Conservation (phyloP, 2,888 invertebrate genomes). For the Acrobasis repandana region DNA sequence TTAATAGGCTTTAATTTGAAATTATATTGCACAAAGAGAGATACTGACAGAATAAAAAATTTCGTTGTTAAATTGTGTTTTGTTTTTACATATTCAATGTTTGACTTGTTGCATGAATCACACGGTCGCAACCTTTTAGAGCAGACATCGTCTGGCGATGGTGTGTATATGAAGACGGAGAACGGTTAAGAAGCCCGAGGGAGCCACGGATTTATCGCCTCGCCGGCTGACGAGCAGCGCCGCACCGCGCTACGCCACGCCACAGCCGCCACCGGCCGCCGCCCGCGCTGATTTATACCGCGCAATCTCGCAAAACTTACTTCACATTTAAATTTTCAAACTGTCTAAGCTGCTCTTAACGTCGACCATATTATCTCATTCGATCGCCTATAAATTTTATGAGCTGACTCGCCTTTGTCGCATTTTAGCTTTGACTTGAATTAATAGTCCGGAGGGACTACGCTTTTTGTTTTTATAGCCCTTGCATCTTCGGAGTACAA, state of each 20-base stretch:
- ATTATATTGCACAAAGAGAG: not conserved
- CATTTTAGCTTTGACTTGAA: conserved; percentile 69
- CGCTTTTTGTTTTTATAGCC: conserved; percentile 58
- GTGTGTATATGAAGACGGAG: conserved; percentile 67
- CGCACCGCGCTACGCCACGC: conserved; percentile 44
- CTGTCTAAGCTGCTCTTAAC: conserved; percentile 83
- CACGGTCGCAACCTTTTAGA: not conserved
- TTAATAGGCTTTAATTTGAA: conserved; percentile 17
- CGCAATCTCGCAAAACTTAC: conserved; percentile 83
- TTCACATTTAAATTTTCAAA: conserved; percentile 83
- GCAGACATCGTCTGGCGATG: conserved; percentile 32
- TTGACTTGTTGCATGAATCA: conserved; percentile 21
- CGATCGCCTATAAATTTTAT: conserved; percentile 83
- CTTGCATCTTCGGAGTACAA: conserved; percentile 30
- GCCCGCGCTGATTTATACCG: conserved; percentile 78
- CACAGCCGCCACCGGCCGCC: conserved; percentile 42
- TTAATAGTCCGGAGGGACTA: conserved; percentile 69
- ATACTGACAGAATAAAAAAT: not conserved
- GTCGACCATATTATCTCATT: conserved; percentile 83
- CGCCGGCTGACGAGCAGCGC: conserved; percentile 58
- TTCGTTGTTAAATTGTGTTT: not conserved
- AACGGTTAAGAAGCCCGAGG: conserved; percentile 74
- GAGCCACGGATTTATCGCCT: conserved; percentile 78
- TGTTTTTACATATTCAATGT: not conserved
- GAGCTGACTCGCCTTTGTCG: conserved; percentile 79